Evolutionary conservation across 2,888 invertebrate species (phyloP).

Genomic region (Margaritifera margaritifera): DNA sequence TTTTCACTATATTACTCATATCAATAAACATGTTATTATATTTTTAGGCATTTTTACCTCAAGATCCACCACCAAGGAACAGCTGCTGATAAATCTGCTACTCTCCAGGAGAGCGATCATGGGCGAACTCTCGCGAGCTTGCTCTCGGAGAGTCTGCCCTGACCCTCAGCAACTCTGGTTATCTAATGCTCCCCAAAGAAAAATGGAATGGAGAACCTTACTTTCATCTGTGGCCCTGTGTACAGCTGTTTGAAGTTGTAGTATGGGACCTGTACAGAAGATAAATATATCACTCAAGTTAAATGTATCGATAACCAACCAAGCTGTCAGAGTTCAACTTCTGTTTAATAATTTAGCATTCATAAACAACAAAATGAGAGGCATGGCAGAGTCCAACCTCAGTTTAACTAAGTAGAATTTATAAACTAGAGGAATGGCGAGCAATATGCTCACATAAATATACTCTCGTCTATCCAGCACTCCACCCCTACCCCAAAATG

Average conservation of each 20-base stretch:
- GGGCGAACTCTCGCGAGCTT: slow-evolving; percentile 72
- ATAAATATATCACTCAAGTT: neutral
- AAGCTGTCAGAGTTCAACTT: neutral
- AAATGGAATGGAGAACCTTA: slow-evolving; percentile 70
- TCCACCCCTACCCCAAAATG: no score
- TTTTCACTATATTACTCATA: neutral
- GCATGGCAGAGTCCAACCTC: neutral
- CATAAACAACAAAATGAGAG: neutral
- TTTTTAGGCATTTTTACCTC: slow-evolving; percentile 57
- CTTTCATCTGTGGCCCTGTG: slow-evolving; percentile 56
- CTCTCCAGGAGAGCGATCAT: slow-evolving; percentile 64
- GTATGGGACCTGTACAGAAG: slow-evolving; percentile 66
- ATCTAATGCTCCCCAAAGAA: slow-evolving; percentile 73
- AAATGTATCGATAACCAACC: no score
- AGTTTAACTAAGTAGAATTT: no score
- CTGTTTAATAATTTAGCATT: neutral
- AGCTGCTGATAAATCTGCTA: slow-evolving; percentile 71
- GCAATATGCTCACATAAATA: no score
- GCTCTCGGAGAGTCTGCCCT: slow-evolving; percentile 73
- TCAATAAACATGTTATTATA: neutral
- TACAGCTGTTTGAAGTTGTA: slow-evolving; percentile 68
- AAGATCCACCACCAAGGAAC: slow-evolving; percentile 71
- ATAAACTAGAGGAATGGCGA: no score
- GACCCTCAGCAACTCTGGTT: slow-evolving; percentile 75
- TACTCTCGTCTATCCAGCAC: no score